Evolutionary conservation across 2,888 invertebrate genomes (phyloP).

Genomic region (Sicus ferrugineus): DNA sequence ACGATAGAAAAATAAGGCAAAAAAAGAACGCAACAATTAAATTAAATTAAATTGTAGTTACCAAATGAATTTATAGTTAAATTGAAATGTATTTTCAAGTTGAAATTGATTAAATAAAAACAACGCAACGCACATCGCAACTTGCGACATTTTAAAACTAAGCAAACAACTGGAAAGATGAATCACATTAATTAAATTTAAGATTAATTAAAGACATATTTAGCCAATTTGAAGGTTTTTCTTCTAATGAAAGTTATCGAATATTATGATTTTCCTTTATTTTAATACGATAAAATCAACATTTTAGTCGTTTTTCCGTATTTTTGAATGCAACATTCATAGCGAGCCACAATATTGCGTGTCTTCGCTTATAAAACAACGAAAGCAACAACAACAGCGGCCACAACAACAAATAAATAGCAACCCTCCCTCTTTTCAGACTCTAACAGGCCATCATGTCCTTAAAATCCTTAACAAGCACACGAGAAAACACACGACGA

Average conservation of each 20-base stretch:
- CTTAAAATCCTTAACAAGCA: conserved; percentile 29
- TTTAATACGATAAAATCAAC: conserved; percentile 20
- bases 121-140: no score
- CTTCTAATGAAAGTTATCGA: neutral
- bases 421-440: neutral
- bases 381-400: conserved; percentile 15
- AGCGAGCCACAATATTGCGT: conserved; percentile 14
- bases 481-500: neutral
- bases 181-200: no score
- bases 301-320: conserved; percentile 3
- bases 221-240: neutral
- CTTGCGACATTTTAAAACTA: no score
- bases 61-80: no score
- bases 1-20: no score
- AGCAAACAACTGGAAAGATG: neutral
- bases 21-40: no score
- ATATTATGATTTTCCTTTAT: neutral
- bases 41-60: no score
- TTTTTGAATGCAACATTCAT: conserved; percentile 11
- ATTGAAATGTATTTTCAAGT: no score
- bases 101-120: no score
- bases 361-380: conserved; percentile 19
- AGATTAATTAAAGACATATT: neutral
- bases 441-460: conserved; percentile 22
- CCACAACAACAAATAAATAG: neutral